Evolutionary conservation across 2,797 vertebrate species (phyloP).

Genomic region (Alectoris magna): DNA sequence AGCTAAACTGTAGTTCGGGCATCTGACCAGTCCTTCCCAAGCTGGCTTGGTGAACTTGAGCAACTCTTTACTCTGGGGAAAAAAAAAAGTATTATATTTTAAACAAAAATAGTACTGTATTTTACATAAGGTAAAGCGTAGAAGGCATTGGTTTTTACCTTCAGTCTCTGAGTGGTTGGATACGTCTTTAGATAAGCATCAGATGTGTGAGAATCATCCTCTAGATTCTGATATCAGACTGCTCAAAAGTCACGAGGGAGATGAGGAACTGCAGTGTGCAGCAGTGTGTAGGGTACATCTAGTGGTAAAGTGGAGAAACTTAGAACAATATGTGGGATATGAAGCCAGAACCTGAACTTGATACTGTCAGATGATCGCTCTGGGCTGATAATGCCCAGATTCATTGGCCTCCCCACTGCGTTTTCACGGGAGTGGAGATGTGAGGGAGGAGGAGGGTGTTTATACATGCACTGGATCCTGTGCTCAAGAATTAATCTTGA

Average conservation of each 20-base stretch:
- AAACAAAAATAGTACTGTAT: neutral
- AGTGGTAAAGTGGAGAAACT: constrained; percentile 63
- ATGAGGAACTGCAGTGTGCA: neutral
- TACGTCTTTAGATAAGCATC: neutral
- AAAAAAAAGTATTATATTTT: no score
- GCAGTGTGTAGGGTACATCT: constrained; percentile 45
- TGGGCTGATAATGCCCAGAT: constrained; percentile 43
- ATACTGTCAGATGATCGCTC: constrained; percentile 55
- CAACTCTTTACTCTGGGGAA: neutral
- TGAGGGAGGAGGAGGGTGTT: constrained; percentile 62
- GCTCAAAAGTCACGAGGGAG: neutral
- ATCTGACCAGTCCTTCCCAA: neutral
- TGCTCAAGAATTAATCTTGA: constrained; percentile 60
- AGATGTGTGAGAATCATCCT: neutral
- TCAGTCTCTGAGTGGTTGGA: neutral
- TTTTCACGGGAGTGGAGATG: constrained; percentile 19
- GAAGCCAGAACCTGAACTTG: constrained; percentile 50
- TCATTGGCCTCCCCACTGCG: neutral
- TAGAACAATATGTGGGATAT: constrained; percentile 21
- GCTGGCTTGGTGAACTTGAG: neutral
- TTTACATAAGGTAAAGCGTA: neutral
- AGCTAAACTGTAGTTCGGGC: neutral
- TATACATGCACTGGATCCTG: constrained; percentile 46
- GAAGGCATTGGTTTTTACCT: neutral
- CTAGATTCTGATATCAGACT: neutral